Conservation (phyloP, 2,797 vertebrate species). For the Phoxinus dragarum region DNA sequence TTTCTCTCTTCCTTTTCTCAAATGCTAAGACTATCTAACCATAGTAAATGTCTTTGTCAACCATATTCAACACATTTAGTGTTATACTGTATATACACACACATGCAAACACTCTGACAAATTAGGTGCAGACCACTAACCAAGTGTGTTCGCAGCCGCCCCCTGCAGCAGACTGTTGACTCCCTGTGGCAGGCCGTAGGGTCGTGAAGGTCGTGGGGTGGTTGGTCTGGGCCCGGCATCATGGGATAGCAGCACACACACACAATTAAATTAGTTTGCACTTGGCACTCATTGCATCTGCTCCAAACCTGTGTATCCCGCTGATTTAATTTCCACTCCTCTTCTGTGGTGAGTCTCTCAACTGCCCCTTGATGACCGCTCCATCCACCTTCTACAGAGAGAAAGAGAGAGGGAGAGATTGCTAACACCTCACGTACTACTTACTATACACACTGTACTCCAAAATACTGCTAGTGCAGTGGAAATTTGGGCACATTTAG, state of each 20-base stretch:
- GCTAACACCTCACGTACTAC: background rate
- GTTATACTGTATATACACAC: background rate
- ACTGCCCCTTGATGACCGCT: conserved; percentile 44
- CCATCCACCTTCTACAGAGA: conserved; percentile 31
- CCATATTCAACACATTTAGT: background rate
- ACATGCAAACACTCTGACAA: conserved; percentile 10
- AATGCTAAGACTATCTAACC: background rate
- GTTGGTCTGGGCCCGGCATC: conserved; percentile 48
- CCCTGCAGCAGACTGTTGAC: conserved; percentile 35
- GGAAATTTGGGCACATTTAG: background rate
- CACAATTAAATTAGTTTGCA: conserved; percentile 68
- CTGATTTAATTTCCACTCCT: conserved; percentile 77
- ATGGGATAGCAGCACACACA: conserved; percentile 56
- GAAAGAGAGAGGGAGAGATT: conserved; percentile 23
- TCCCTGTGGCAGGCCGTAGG: conserved; percentile 32
- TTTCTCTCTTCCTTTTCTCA: background rate
- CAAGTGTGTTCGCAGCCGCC: conserved; percentile 11
- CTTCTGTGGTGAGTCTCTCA: conserved; percentile 66
- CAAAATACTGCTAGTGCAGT: background rate
- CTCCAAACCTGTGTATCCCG: conserved; percentile 71
- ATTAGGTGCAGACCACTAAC: conserved; percentile 21
- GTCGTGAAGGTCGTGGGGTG: conserved; percentile 31
- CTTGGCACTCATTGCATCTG: conserved; percentile 64
- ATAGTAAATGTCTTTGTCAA: background rate
- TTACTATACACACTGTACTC: background rate